Base-by-base conservation (phyloP, 2,797 vertebrate species). In the Oreochromis grahami region DNA sequence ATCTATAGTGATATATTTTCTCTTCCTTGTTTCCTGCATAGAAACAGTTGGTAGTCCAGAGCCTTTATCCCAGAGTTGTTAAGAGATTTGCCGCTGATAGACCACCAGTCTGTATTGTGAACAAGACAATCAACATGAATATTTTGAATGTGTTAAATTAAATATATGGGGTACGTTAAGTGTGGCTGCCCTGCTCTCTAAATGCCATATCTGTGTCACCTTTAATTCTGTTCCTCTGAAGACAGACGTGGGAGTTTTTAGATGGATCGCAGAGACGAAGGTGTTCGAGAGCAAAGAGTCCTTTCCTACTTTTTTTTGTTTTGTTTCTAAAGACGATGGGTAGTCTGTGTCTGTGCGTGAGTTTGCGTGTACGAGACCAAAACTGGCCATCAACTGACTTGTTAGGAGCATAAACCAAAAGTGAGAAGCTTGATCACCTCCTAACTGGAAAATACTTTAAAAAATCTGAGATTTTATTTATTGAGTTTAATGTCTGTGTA, bases 381-480 rank as follows among this genome's bases (percentile, higher is more conserved):
- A 93, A 88, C 76, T 81, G 83, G 48, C 88, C 84, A 58, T 87
- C 81, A 76, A 5, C 34, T 36, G 58, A 88, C 34, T 77, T 74
- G 80, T 56, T 86, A 85, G 88, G 56, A 89, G 87, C 85, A 81
- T 65, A 89, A 94, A 91, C 88, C 90, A 91, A 90, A 93, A 89
- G 87, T 89, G 85, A 78, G 84, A 90, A 43, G 80, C 79, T 36
- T 86, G 58, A 79, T 92, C 82, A 80, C 86, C 85, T 91, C 84
- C 79, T 80, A 85, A 92, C 45, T 80, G 88, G 82, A 91, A 89
- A 87, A 86, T 89, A 91, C 84, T 90, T 88, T 45, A 78, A 91
- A 55, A 86, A 5, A 90, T 90, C 82, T 58, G 85, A 92, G 76
- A 92, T 89, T 94, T 90, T 97, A 97, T 97, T 98, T 97, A 97